Evolutionary conservation across 1,140 invertebrate species (phyloP), one percentile per base, ranked within the genome.

Genomic region (Harlomillsia oculata): DNA sequence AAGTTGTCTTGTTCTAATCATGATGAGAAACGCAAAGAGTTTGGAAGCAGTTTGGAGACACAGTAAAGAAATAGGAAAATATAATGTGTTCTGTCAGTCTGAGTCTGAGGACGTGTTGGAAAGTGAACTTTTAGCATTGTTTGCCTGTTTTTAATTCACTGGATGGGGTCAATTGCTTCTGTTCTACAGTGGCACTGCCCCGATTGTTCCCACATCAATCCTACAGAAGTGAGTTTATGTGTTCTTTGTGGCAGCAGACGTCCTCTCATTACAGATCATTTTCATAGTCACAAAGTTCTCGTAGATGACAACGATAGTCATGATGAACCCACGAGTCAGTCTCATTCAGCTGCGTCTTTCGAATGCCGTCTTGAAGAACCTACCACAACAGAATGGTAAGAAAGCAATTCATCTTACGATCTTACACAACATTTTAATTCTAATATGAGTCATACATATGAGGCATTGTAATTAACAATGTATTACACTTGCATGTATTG

Each of bases 141-240:
- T 30, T 41, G 13, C 39, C 36, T 50, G 30, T 26, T 20, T 16
- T 37, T 25, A 37, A 37, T 37, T n/a, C 14, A n/a, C 39, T 50
- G 62, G 67, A 87, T 87, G 86, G 86, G 86, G 73, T 86, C 85
- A 69, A 87, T 89, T 75, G 85, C 85, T 76, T 89, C 86, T 69
- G 84, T 88, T 74, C 78, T 87, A 69, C 85, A 89, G 75, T 92
- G 87, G 87, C 81, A 84, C 76, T 91, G 88, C 78, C 78, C 78
- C 70, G 78, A 80, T 71, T 91, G 87, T 75, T 80, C 83, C 72
- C 78, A 85, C 71, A 87, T 89, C 73, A 89, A 90, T 75, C 84
- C 84, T 59, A 88, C 83, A 41, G 85, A 88, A 71, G 80, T 78
- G 70, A 71, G 79, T 57, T 79, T 78, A 72, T 92, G 88, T 73